phyloP scores from a whole-genome alignment of 2,888 invertebrate genomes.

The Agriopis marginaria region DNA sequence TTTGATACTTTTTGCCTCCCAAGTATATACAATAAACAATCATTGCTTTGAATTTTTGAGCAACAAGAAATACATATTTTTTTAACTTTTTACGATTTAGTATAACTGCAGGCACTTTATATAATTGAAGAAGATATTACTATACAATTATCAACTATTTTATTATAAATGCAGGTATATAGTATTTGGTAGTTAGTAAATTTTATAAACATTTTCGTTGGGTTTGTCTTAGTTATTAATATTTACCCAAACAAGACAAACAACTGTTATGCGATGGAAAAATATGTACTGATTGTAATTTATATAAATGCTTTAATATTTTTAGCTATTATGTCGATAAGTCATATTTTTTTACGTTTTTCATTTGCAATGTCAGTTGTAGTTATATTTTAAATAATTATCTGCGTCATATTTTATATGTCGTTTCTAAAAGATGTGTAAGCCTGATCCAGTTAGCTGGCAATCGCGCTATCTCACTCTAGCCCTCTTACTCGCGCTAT shows the following conservation, averaged over 20 bases:
- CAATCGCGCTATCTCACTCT: background rate
- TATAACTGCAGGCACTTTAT: conserved; percentile 27
- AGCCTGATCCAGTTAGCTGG: background rate
- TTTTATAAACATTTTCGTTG: background rate
- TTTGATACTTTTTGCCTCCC: background rate
- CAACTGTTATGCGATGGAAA: background rate
- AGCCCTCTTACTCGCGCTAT: background rate
- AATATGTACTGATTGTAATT: background rate
- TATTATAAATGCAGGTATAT: conserved; percentile 29
- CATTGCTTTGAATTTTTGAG: background rate
- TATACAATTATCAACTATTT: conserved; percentile 12
- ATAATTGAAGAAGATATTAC: conserved; percentile 24
- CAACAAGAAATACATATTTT: background rate
- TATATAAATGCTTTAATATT: background rate
- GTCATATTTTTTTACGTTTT: background rate
- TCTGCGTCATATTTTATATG: background rate
- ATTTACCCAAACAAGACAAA: background rate
- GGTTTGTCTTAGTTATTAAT: background rate
- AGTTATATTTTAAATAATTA: background rate
- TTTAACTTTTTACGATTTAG: background rate
- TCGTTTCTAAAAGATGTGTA: background rate
- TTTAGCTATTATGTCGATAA: too few species aligned
- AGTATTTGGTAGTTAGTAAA: conserved; percentile 19
- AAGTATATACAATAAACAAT: background rate
- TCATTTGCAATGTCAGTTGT: background rate